phyloP scores from a whole-genome alignment of 1,140 invertebrate species.

The Papilio glaucus region DNA sequence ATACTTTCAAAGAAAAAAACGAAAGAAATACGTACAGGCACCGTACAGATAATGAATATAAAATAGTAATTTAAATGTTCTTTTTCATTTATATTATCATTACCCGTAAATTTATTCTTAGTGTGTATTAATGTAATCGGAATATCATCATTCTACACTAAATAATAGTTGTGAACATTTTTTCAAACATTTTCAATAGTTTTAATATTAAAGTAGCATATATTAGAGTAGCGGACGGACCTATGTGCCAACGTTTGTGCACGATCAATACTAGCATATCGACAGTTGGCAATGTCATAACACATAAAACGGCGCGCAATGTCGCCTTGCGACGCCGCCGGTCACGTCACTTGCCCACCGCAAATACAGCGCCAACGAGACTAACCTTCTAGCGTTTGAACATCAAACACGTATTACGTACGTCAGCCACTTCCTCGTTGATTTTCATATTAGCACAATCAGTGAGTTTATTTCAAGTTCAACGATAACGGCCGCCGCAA shows the following conservation, averaged over 20 bases:
- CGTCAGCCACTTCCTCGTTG: slow-evolving; percentile 59
- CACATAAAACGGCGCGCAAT: slow-evolving; percentile 21
- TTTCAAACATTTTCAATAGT: slow-evolving; percentile 3
- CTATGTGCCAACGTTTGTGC: slow-evolving; percentile 1
- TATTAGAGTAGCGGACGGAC: slow-evolving; percentile 4
- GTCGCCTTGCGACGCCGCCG: slow-evolving; percentile 12
- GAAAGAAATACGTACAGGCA: neutral
- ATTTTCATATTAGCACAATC: slow-evolving; percentile 61
- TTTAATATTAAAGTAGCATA: slow-evolving; percentile 1
- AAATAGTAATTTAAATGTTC: too few relatives aligned
- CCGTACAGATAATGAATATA: too few relatives aligned
- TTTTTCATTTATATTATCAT: too few relatives aligned
- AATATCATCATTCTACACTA: neutral
- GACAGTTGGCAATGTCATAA: slow-evolving; percentile 26
- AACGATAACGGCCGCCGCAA: slow-evolving; percentile 54
- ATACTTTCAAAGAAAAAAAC: slow-evolving; percentile 7
- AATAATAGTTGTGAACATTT: too few relatives aligned
- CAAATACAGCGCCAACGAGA: slow-evolving; percentile 26
- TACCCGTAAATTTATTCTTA: neutral
- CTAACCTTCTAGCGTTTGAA: slow-evolving; percentile 44
- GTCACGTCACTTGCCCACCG: slow-evolving; percentile 35
- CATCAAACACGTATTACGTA: slow-evolving; percentile 45
- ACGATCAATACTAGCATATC: slow-evolving; percentile 31
- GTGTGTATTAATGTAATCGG: neutral
- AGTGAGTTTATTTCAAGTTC: slow-evolving; percentile 63